Evolutionary conservation across 2,888 invertebrate genomes (phyloP).

Genomic region (Pachymerium ferrugineum): DNA sequence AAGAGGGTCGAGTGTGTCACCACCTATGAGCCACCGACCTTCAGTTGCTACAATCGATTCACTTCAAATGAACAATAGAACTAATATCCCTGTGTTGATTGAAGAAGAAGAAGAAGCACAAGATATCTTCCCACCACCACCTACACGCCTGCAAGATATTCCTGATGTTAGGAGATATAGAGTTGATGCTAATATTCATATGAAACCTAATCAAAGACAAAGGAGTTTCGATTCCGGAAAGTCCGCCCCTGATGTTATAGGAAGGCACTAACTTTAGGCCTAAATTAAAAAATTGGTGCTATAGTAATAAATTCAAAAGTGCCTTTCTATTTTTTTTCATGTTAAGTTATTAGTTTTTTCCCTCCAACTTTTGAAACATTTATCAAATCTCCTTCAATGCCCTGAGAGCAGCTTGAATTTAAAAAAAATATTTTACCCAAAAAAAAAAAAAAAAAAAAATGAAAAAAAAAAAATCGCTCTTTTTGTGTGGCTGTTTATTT

Average conservation of each 20-base stretch:
- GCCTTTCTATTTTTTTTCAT: background rate
- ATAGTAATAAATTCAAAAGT: background rate
- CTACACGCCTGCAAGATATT: background rate
- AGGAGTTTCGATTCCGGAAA: constrained; percentile 63
- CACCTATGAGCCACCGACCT: constrained; percentile 31
- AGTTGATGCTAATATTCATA: constrained; percentile 56
- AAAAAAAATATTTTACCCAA: too few species aligned
- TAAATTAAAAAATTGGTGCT: background rate
- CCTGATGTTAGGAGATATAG: constrained; percentile 48
- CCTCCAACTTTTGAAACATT: background rate
- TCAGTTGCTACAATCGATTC: background rate
- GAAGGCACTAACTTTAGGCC: constrained; percentile 29
- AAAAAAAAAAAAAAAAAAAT: too few species aligned
- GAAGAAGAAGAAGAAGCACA: constrained; percentile 34
- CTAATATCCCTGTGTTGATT: constrained; percentile 23
- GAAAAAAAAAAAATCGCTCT: background rate
- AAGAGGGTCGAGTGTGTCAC: constrained; percentile 15
- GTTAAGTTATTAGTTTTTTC: background rate
- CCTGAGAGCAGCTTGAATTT: background rate
- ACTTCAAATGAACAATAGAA: background rate
- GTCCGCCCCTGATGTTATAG: constrained; percentile 85
- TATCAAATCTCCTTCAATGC: background rate
- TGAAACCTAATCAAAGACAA: constrained; percentile 23
- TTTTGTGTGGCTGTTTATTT: background rate
- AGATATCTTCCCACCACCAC: constrained; percentile 34